Evolutionary conservation across 1,140 invertebrate genomes (phyloP).

Genomic region (Luehdorfia chinensis): DNA sequence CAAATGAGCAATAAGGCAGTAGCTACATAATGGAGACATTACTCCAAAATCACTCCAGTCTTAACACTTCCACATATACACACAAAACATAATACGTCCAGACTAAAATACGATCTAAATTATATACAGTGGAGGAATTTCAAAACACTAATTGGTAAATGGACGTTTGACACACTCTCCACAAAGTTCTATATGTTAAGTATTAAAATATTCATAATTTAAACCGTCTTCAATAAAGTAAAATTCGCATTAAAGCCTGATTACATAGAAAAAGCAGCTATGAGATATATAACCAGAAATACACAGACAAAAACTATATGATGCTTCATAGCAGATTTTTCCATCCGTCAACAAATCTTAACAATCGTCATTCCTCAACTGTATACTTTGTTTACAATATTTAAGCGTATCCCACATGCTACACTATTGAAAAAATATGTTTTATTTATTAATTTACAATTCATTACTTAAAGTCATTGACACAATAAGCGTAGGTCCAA

Average conservation of each 20-base stretch:
- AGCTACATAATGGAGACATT: constrained; percentile 3
- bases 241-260: background rate
- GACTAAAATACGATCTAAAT: constrained; percentile 54
- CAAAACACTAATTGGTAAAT: constrained; percentile 59
- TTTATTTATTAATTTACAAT: constrained; percentile 28
- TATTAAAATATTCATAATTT: constrained; percentile 11
- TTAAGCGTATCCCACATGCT: constrained; percentile 52
- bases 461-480: constrained; percentile 42
- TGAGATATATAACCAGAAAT: background rate
- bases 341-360: background rate
- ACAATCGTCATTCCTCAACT: constrained; percentile 53
- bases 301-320: background rate
- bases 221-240: background rate
- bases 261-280: constrained; percentile 11
- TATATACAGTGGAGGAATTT: constrained; percentile 74
- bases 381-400: constrained; percentile 47
- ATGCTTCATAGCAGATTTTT: constrained; percentile 3
- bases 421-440: constrained; percentile 56
- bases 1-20: constrained; percentile 8
- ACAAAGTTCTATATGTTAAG: background rate
- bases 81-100: constrained; percentile 42
- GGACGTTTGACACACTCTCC: constrained; percentile 55
- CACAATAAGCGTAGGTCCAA: constrained; percentile 48
- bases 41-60: background rate
- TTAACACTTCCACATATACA: constrained; percentile 22